Conservation (phyloP, 2,113 vertebrate species). For the Trochalopteron elliotii region DNA sequence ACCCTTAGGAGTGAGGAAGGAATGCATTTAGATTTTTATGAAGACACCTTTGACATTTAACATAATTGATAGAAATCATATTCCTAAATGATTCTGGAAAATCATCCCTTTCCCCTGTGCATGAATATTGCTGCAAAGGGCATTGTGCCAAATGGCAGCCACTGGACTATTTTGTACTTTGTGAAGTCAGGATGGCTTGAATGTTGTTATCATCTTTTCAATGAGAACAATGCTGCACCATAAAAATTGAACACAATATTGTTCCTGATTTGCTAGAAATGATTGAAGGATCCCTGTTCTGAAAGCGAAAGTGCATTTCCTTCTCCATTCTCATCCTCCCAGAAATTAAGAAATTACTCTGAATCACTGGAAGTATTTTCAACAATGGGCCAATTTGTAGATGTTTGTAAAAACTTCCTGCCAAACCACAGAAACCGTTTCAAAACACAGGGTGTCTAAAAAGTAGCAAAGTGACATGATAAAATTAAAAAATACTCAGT, state of each 20-base stretch:
- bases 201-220: not conserved
- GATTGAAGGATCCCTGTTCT: not conserved
- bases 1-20: not conserved
- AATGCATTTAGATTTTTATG: not conserved
- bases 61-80: not conserved
- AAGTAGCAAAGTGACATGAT: not conserved
- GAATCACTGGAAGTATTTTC: not conserved
- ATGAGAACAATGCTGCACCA: not conserved
- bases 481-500: not conserved
- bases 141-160: not conserved
- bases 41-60: not conserved
- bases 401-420: not conserved
- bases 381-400: not conserved
- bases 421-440: not conserved
- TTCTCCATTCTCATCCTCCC: not conserved
- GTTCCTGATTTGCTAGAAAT: not conserved
- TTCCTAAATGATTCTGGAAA: not conserved
- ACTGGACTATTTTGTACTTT: not conserved
- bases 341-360: not conserved
- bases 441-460: not conserved
- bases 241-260: not conserved
- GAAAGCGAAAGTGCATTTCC: not conserved
- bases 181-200: not conserved
- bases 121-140: not conserved
- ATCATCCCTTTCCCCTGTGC: not conserved